phyloP scores from a whole-genome alignment of 2,797 vertebrate species.

The Amniataba percoides region DNA sequence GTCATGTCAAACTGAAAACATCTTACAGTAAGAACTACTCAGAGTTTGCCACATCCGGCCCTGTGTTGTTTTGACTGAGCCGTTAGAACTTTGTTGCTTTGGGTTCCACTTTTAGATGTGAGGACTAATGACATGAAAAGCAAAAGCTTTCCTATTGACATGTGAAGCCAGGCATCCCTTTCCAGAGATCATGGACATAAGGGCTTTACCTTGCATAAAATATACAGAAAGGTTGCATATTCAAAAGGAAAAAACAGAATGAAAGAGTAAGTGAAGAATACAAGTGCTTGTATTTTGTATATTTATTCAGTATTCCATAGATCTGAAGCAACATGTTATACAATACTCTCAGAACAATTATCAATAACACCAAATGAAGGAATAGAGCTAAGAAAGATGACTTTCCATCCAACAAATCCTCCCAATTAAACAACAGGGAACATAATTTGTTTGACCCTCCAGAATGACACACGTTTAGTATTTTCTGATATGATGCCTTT shows the following conservation, averaged over 20 bases:
- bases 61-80: conserved; percentile 33
- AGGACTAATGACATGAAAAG: conserved; percentile 33
- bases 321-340: too few relatives aligned
- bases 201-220: background rate
- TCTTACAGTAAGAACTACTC: conserved; percentile 66
- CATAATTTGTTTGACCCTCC: background rate
- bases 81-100: conserved; percentile 35
- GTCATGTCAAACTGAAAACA: conserved; percentile 62
- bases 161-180: conserved; percentile 12
- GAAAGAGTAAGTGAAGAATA: background rate
- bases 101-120: conserved; percentile 26
- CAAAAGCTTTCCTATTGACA: background rate
- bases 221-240: background rate
- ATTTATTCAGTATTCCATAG: too few relatives aligned
- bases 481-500: background rate
- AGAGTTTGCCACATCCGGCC: conserved; percentile 61
- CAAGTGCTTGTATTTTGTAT: background rate
- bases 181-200: background rate
- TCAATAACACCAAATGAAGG: background rate
- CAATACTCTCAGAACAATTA: background rate
- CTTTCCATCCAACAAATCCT: background rate
- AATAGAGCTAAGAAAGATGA: background rate
- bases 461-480: too few relatives aligned
- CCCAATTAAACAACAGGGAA: too few relatives aligned
- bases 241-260: background rate